These are phyloP conservation scores for Epinotia brunnichana DNA, from an alignment of 2,888 invertebrate species.

Conservation along the genomic window DNA sequence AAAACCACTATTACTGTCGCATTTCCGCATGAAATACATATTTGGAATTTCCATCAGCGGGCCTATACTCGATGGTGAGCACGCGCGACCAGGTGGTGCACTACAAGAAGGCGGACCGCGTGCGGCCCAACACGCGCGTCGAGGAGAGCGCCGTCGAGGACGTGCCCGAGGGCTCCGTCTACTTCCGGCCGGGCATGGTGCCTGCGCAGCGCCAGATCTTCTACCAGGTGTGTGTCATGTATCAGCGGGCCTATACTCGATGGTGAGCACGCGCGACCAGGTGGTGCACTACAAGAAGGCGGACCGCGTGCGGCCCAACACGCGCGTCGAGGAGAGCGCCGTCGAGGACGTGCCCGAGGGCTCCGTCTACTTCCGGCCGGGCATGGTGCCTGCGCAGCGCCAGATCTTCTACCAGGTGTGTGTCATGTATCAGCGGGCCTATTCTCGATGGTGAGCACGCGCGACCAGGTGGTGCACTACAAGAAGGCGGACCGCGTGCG, in stretches of 20 bases:
- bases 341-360: too few species aligned
- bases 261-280: slow-evolving; percentile 63
- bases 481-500: too few species aligned
- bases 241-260: slow-evolving; percentile 69
- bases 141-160: slow-evolving; percentile 54
- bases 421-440: too few species aligned
- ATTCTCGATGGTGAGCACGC: too few species aligned
- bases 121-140: slow-evolving; percentile 55
- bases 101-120: slow-evolving; percentile 63
- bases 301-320: slow-evolving; percentile 60
- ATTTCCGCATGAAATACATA: too few species aligned
- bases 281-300: slow-evolving; percentile 60
- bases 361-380: too few species aligned
- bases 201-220: slow-evolving; percentile 95
- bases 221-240: slow-evolving; percentile 87
- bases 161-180: slow-evolving; percentile 64
- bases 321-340: slow-evolving; percentile 47
- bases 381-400: too few species aligned
- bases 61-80: slow-evolving; percentile 69
- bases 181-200: slow-evolving; percentile 86
- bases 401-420: too few species aligned
- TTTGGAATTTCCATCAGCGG: slow-evolving; percentile 55
- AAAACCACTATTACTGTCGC: too few species aligned
- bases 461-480: too few species aligned
- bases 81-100: slow-evolving; percentile 61